Base-by-base conservation (phyloP, 2,113 vertebrate genomes). In the Podarcis muralis region DNA sequence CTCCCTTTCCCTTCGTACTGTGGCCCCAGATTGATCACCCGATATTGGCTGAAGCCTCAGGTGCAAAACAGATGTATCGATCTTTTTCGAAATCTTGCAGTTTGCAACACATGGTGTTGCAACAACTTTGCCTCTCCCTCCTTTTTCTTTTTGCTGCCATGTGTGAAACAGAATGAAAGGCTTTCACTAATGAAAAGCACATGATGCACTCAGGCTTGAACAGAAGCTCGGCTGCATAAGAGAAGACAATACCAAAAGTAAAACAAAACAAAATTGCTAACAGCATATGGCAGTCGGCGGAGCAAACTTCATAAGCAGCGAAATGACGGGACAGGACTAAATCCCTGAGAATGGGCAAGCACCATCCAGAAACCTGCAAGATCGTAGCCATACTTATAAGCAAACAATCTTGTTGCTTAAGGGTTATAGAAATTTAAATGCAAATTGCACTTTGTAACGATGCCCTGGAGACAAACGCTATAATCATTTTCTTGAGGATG, bases 361-460 rank as follows among this genome's bases (percentile, higher is more conserved):
- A 91, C 80, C 78, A 93, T 89, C 83, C 68, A 80, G 89, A 72
- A 80, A 88, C 74, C 71, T 91, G 89, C 48, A 87, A 91, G 81
- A 90, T 94, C 84, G 87, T 90, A 92, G 84, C 95, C 82, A 57
- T 82, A 35, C 84, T 76, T 93, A 90, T 93, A 96, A 95, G 96
- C 88, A 96, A 96, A 95, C 90, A 94, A 90, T 94, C 85, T 92
- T 90, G 91, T 94, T 97, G 94, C 94, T 97, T 96, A 96, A 96
- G 95, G 95, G 91, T 95, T 95, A 93, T 95, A 94, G 91, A 96
- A 95, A 97, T 96, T 94, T 96, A 94, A 96, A 97, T 97, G 92
- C 92, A 96, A 96, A 97, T 94, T 95, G 78, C 43, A 85, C 75
- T 95, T 94, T 85, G 88, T 95, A 97, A 96, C 94, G 93, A 95